Evolutionary conservation across 2,113 vertebrate species (phyloP).

Genomic region (Calidris pygmaea): DNA sequence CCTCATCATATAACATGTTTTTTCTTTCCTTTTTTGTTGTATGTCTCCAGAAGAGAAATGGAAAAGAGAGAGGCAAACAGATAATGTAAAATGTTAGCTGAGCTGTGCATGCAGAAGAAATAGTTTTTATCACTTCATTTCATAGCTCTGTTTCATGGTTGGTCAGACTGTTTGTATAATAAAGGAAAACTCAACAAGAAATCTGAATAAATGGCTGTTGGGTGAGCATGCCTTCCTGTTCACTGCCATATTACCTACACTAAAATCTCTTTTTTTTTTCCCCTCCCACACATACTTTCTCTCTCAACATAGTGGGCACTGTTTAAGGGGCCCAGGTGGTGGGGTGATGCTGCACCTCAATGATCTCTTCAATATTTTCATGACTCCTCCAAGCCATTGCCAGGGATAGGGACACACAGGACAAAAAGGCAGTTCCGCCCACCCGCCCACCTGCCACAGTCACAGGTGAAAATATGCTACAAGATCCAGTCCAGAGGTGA

Average conservation of each 20-base stretch:
- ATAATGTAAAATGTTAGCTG: background rate
- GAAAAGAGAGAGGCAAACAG: background rate
- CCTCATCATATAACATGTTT: background rate
- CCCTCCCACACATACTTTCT: background rate
- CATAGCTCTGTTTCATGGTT: background rate
- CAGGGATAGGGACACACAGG: background rate
- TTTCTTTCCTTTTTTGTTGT: background rate
- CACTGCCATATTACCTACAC: background rate
- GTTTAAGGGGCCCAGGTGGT: accelerated
- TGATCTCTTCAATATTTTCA: background rate
- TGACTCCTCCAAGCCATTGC: background rate
- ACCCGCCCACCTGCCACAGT: background rate
- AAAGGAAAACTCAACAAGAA: background rate
- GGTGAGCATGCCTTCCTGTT: background rate
- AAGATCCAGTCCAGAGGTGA: background rate
- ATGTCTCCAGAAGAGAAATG: background rate
- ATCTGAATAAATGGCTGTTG: background rate
- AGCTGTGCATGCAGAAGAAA: background rate
- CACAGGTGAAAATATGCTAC: background rate
- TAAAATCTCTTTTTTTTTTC: background rate
- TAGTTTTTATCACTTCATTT: background rate
- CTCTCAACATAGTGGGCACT: background rate
- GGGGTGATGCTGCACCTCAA: accelerated
- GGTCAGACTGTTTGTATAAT: background rate
- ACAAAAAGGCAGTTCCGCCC: background rate